phyloP scores from a whole-genome alignment of 2,888 invertebrate genomes.

The Hydraecia micacea region DNA sequence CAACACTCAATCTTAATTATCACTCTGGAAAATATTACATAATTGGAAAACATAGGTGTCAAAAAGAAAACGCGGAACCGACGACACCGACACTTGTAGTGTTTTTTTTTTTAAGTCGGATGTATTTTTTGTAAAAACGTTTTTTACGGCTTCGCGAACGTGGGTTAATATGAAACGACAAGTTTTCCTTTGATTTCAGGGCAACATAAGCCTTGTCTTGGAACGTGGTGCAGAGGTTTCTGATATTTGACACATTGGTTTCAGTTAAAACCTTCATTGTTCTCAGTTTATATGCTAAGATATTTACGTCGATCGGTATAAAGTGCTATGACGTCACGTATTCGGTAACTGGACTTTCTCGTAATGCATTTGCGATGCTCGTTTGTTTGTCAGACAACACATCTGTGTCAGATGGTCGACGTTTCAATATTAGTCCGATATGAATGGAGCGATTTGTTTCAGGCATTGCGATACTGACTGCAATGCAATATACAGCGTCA shows the following conservation, averaged over 20 bases:
- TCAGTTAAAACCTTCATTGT: neutral
- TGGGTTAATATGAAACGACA: too few relatives aligned
- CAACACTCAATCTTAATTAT: neutral
- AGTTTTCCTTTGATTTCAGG: too few relatives aligned
- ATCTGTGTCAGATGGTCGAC: slow-evolving; percentile 52
- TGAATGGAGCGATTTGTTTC: slow-evolving; percentile 28
- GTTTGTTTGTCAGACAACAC: slow-evolving; percentile 56
- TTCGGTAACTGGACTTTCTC: slow-evolving; percentile 53
- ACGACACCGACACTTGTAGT: too few relatives aligned
- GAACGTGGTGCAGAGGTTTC: neutral
- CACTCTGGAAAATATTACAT: neutral
- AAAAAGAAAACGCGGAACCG: too few relatives aligned
- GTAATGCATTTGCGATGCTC: slow-evolving; percentile 52
- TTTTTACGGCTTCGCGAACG: too few relatives aligned
- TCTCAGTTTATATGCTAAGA: neutral
- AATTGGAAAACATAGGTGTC: too few relatives aligned
- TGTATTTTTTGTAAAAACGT: too few relatives aligned
- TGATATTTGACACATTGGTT: neutral
- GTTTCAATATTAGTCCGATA: slow-evolving; percentile 43
- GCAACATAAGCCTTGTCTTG: neutral
- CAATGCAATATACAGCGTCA: neutral
- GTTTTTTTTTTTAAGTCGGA: too few relatives aligned
- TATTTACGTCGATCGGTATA: neutral
- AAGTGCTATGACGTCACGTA: slow-evolving; percentile 42
- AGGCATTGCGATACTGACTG: slow-evolving; percentile 5